Base-by-base conservation (phyloP, 2,888 invertebrate genomes). In the Cataglyphis albicans region DNA sequence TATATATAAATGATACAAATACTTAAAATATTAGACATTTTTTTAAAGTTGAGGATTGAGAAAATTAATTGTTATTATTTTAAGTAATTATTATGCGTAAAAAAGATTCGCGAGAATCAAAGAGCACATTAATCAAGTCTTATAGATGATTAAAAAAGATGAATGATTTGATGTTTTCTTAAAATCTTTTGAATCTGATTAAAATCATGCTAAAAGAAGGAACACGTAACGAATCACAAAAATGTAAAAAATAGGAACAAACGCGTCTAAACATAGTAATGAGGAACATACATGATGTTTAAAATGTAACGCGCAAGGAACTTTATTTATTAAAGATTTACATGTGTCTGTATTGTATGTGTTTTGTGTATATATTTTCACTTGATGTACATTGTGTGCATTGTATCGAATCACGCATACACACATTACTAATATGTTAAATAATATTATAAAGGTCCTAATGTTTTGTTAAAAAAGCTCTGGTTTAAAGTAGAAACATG, bases 181-280 rank as follows among this genome's bases (percentile, higher is more conserved):
- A 48, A 80, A 55, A 52, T 38, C 73, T 48, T 73, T 68, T 73
- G 55, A 81, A 67, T 29, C 29, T 29, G 29, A 29, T 29, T 29
- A 29, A 29, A 29, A 29, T 29, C 2, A 29, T 80, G 86, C 44
- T 82, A 82, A 83, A 83, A 82, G 76, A 88, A 88, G 81, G 90
- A 89, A 89, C 90, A 84, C 41, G 15, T 84, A 85, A 87, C 63
- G 83, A 88, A 85, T 90, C 90, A 84, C 89, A 83, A 84, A 82
- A 90, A 90, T 91, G 91, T 89, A 93, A 91, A 91, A 52, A 91
- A 93, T 93, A 93, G 93, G 93, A 93, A 93, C 93, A 92, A 93
- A 86, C 82, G 84, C 83, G 70, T 80, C 82, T 88, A 88, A 88
- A 89, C 84, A 85, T 85, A 87, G 29, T 85, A 90, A 91, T 88